phyloP scores from a whole-genome alignment of 2,888 invertebrate species.

The Xestia rhomboidea region DNA sequence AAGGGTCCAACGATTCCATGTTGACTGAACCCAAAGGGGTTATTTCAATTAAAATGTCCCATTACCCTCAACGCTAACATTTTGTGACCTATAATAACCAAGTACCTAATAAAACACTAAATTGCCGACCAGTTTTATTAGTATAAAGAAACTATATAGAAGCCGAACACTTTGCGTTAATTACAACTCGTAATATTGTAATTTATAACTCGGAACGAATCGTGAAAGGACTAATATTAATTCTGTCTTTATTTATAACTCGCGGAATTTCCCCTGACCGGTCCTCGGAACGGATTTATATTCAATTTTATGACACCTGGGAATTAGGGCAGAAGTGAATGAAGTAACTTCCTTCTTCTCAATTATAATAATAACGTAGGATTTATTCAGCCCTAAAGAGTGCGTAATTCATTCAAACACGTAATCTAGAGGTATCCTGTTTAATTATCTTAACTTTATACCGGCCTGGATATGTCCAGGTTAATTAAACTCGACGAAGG shows the following conservation, averaged over 20 bases:
- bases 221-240: slow-evolving; percentile 55
- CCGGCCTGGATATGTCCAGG: neutral
- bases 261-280: slow-evolving; percentile 25
- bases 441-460: neutral
- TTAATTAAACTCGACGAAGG: neutral
- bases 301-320: slow-evolving; percentile 48
- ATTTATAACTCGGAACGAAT: slow-evolving; percentile 62
- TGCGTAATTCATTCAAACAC: neutral
- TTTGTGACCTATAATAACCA: slow-evolving; percentile 56
- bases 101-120: slow-evolving; percentile 56
- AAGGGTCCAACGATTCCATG: slow-evolving; percentile 29
- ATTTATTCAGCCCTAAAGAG: slow-evolving; percentile 8
- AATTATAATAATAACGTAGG: slow-evolving; percentile 5
- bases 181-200: slow-evolving; percentile 65
- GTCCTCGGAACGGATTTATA: slow-evolving; percentile 38
- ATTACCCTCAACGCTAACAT: slow-evolving; percentile 45
- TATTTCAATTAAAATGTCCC: slow-evolving; percentile 53
- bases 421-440: neutral
- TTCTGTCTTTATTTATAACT: slow-evolving; percentile 59
- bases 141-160: slow-evolving; percentile 67
- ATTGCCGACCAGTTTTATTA: slow-evolving; percentile 64
- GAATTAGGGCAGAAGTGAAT: slow-evolving; percentile 16
- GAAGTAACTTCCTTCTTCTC: slow-evolving; percentile 1
- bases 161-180: slow-evolving; percentile 63
- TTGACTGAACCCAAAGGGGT: slow-evolving; percentile 51